phyloP scores from a whole-genome alignment of 2,797 vertebrate genomes.

The Rhabdophis nuchalis region DNA sequence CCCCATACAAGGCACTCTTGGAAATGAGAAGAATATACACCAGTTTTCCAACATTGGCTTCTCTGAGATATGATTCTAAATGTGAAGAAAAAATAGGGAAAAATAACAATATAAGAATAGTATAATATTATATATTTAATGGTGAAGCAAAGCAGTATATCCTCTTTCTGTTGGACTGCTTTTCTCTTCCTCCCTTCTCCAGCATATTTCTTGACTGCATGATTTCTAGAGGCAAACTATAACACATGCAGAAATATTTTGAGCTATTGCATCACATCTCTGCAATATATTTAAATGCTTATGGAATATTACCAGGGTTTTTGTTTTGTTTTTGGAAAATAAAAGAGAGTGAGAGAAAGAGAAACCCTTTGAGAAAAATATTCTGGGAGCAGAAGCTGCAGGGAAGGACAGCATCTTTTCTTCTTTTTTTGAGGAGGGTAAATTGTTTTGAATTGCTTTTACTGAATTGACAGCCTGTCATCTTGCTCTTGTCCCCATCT shows the following conservation, averaged over 20 bases:
- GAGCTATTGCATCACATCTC: neutral
- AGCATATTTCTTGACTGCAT: neutral
- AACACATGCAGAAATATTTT: neutral
- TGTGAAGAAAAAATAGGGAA: neutral
- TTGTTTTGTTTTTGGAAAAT: too few relatives aligned
- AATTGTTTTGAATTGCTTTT: neutral
- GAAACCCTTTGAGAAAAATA: neutral
- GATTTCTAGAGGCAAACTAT: neutral
- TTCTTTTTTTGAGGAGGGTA: neutral
- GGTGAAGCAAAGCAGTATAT: neutral
- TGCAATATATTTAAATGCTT: neutral
- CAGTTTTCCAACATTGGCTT: neutral
- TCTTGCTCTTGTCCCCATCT: neutral
- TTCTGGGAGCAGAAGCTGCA: neutral
- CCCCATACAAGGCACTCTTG: constrained; percentile 22
- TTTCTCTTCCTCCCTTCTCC: neutral
- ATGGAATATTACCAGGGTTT: too few relatives aligned
- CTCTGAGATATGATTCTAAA: constrained; percentile 4
- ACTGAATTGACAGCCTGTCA: neutral
- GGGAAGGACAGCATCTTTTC: neutral
- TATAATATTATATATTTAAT: neutral
- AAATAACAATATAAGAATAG: neutral
- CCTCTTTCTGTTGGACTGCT: neutral
- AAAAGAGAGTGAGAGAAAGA: neutral
- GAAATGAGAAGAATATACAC: constrained; percentile 31